Percentiles rank a stretch among this genome's conserved stretches.
Evolutionary conservation across 2,113 vertebrate genomes (phyloP).

Genomic region (Poecile atricapillus): DNA sequence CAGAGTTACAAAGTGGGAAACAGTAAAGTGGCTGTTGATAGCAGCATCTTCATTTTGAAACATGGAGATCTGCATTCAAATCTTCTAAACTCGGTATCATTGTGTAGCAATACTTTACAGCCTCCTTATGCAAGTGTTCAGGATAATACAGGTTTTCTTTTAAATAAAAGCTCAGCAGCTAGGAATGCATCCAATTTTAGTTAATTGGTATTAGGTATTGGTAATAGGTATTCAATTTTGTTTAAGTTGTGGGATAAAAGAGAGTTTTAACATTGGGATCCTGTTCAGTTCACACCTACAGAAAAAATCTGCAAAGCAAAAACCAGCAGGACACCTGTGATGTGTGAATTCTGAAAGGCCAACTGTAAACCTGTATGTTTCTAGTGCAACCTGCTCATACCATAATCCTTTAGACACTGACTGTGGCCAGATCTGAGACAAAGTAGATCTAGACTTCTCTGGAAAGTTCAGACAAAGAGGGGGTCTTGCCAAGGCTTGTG

Average conservation of each 20-base stretch:
- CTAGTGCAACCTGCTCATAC: not conserved
- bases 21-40: not conserved
- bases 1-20: not conserved
- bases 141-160: not conserved
- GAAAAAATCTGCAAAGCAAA: not conserved
- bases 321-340: not conserved
- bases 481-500: not conserved
- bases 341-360: not conserved
- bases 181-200: not conserved
- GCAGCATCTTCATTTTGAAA: not conserved
- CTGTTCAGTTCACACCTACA: not conserved
- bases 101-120: not conserved
- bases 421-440: not conserved
- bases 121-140: not conserved
- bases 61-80: not conserved
- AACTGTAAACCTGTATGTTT: not conserved
- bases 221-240: not conserved
- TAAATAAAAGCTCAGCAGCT: not conserved
- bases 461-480: not conserved
- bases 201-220: not conserved
- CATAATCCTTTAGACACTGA: not conserved
- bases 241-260: not conserved
- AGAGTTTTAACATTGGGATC: not conserved
- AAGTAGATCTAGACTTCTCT: not conserved
- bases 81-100: not conserved